Evolutionary conservation across 1,140 invertebrate genomes (phyloP).

Genomic region (Dryas iulia): DNA sequence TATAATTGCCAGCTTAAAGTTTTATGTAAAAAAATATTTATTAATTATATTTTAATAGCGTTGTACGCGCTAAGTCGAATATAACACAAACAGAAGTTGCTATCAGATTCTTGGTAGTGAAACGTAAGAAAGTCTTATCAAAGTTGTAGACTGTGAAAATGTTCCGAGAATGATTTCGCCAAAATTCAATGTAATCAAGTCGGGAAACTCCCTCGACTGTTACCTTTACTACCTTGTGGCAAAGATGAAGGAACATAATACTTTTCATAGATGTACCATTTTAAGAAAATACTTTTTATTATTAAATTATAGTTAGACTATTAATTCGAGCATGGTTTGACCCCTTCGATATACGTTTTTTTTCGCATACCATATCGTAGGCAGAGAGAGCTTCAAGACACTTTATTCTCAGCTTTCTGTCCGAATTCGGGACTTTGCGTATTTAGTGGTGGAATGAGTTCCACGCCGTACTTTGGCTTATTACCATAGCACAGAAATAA

Average conservation of each 20-base stretch:
- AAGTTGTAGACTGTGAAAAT: conserved; percentile 20
- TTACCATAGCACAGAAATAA: no score
- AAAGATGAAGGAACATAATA: not conserved
- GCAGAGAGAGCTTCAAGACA: no score
- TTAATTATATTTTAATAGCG: not conserved
- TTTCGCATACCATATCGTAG: no score
- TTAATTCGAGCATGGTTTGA: no score
- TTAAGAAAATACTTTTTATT: not conserved
- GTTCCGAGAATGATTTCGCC: conserved; percentile 33
- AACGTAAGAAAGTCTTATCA: conserved; percentile 15
- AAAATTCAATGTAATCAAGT: conserved; percentile 45
- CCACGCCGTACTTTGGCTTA: no score
- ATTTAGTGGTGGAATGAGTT: no score
- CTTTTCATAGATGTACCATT: not conserved
- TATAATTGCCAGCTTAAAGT: no score
- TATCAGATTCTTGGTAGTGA: not conserved
- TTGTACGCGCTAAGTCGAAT: not conserved
- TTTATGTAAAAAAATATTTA: no score
- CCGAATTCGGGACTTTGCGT: no score
- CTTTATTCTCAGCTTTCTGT: no score
- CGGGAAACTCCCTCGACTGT: conserved; percentile 21
- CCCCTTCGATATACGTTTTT: no score
- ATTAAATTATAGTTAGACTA: no score
- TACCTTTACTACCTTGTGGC: conserved; percentile 16
- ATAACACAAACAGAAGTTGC: not conserved